Percentiles rank a stretch among this genome's conserved stretches.
These are phyloP conservation scores for Polypterus bichir DNA, from an alignment of 2,113 vertebrate genomes.

Conservation along the genomic window DNA sequence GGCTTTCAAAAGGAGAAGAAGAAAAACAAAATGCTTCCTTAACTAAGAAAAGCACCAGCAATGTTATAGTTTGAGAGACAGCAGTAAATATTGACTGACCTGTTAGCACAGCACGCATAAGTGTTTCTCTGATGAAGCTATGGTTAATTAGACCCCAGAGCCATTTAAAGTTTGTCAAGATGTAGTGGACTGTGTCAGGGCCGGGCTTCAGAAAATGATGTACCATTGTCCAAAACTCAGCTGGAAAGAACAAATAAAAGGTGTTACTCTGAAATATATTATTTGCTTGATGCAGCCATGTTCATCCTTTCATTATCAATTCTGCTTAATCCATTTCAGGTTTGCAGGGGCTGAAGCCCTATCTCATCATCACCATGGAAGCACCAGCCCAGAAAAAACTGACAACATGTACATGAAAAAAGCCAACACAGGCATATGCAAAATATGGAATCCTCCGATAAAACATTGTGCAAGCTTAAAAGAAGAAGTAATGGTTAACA, in stretches of 20 bases:
- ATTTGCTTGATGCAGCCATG: no score
- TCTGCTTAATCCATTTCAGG: no score
- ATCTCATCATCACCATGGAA: no score
- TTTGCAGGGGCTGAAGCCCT: no score
- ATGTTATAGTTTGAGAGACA: not conserved
- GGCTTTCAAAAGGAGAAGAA: not conserved
- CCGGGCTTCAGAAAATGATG: slow-evolving; percentile 56
- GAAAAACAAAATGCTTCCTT: not conserved
- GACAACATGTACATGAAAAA: no score
- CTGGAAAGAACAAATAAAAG: slow-evolving; percentile 33
- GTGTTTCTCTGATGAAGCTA: slow-evolving; percentile 55
- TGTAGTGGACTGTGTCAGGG: slow-evolving; percentile 54
- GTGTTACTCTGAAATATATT: not conserved
- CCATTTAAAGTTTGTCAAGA: slow-evolving; percentile 76
- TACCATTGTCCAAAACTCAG: slow-evolving; percentile 68
- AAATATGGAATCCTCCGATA: no score
- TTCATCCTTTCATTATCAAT: no score
- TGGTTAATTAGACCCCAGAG: slow-evolving; percentile 76
- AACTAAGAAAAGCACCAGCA: not conserved
- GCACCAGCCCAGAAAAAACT: no score
- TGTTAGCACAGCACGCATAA: slow-evolving; percentile 78
- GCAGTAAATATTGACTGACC: slow-evolving; percentile 31
- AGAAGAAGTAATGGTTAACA: no score
- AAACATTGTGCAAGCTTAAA: no score
- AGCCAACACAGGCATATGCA: no score